These are phyloP conservation scores for Hafferia zeledoni DNA, from an alignment of 2,797 vertebrate genomes.

Conservation along the genomic window DNA sequence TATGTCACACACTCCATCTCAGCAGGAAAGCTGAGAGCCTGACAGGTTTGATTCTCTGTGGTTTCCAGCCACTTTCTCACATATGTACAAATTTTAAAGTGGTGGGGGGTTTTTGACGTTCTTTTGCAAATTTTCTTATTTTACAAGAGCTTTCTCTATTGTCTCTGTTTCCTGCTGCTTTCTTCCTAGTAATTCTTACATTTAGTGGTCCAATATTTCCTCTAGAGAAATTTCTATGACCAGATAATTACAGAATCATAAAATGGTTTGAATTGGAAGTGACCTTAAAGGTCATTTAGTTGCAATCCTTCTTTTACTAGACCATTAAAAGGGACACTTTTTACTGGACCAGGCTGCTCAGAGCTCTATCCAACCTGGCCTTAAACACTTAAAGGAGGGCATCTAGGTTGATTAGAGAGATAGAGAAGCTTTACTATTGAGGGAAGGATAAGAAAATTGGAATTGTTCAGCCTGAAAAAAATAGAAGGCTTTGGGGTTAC, in stretches of 20 bases:
- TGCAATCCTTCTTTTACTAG: background rate
- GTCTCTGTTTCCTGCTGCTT: background rate
- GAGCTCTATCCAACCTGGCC: background rate
- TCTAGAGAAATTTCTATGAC: background rate
- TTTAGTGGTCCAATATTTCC: background rate
- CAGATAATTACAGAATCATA: background rate
- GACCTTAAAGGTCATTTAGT: background rate
- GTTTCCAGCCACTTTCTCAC: background rate
- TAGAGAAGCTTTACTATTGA: background rate
- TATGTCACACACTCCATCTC: background rate
- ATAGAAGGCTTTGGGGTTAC: background rate
- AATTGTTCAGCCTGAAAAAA: background rate
- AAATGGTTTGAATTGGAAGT: background rate
- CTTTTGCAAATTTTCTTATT: background rate
- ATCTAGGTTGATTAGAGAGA: background rate
- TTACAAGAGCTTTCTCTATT: background rate
- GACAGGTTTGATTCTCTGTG: background rate
- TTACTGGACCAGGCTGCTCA: background rate
- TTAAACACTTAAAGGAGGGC: background rate
- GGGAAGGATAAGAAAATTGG: background rate
- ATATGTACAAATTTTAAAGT: background rate
- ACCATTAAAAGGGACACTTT: background rate
- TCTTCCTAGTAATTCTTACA: background rate
- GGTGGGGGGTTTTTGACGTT: fast-evolving
- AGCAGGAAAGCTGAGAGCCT: background rate